Conservation (phyloP, 2,113 vertebrate genomes). For the Merops nubicus region DNA sequence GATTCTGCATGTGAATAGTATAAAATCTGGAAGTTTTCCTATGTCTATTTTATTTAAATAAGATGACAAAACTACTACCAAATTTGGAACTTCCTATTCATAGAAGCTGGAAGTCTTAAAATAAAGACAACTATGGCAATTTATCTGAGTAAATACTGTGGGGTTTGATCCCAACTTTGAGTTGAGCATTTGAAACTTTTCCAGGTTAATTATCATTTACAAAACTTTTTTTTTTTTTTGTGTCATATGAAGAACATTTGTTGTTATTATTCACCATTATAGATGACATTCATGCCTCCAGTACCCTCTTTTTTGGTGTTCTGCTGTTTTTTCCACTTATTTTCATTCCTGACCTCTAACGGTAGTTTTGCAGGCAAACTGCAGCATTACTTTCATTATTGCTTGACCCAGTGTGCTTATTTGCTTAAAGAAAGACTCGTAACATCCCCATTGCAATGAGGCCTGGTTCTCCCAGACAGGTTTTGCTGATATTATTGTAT, state of each 20-base stretch:
- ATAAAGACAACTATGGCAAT: not conserved
- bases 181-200: not conserved
- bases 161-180: not conserved
- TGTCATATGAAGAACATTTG: not conserved
- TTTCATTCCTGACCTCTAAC: not conserved
- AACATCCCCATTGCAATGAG: not conserved
- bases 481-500: not conserved
- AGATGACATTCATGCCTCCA: not conserved
- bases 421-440: not conserved
- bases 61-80: not conserved
- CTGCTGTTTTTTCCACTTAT: not conserved
- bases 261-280: not conserved
- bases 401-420: not conserved
- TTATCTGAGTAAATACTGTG: not conserved
- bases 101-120: not conserved
- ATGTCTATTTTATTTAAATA: not conserved
- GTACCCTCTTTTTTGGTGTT: not conserved
- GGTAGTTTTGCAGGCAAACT: not conserved
- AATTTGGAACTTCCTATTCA: not conserved
- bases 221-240: not conserved
- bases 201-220: not conserved
- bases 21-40: not conserved
- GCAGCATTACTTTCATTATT: not conserved
- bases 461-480: not conserved
- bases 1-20: not conserved